These are phyloP conservation scores for Stichopus horrens DNA, from an alignment of 53 echinoderm and acorn worm genomes.

Conservation along the genomic window DNA sequence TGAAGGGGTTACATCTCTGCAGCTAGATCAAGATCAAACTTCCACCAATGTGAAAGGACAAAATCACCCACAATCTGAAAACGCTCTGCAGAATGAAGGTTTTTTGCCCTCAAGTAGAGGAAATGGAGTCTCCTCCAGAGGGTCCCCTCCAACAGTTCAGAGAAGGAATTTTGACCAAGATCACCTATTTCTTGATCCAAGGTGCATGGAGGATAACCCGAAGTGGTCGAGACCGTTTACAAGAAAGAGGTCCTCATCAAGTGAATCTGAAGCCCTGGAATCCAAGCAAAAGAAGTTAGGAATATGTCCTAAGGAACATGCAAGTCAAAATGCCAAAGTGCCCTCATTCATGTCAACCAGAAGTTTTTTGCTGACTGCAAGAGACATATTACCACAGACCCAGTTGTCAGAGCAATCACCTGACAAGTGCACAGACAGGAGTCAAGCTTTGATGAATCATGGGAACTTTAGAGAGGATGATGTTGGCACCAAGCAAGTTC, in stretches of 20 bases:
- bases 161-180: slow-evolving; percentile 2
- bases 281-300: background rate
- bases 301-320: background rate
- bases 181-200: background rate
- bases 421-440: background rate
- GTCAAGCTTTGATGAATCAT: background rate
- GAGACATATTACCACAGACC: slow-evolving; percentile 4
- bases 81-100: background rate
- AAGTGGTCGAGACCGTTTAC: background rate
- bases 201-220: background rate
- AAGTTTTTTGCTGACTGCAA: slow-evolving; percentile 24
- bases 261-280: background rate
- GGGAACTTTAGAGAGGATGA: background rate
- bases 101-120: background rate
- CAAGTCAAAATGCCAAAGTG: background rate
- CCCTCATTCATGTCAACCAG: slow-evolving; percentile 15
- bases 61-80: background rate
- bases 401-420: background rate
- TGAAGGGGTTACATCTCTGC: background rate
- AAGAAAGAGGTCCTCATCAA: background rate
- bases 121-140: background rate
- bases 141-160: background rate
- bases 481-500: background rate
- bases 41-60: background rate
- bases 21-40: background rate